Percentiles rank a stretch among this genome's conserved stretches.
These are phyloP conservation scores for Nyleta sp. DNA, from an alignment of 2,888 invertebrate genomes.

Conservation along the genomic window DNA sequence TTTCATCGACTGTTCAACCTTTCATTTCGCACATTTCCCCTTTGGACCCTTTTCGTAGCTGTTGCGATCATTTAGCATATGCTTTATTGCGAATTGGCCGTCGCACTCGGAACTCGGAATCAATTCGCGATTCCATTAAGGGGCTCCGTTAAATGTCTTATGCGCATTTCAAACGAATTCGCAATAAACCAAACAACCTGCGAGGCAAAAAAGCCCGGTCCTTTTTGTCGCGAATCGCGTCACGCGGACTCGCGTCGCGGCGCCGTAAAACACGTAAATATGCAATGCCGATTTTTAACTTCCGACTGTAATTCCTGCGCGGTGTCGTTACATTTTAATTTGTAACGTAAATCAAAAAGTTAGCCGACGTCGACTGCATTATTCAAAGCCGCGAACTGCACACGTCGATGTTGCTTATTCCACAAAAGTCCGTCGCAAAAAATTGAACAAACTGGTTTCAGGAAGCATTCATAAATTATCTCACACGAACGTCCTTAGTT, in stretches of 20 bases:
- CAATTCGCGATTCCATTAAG: not conserved
- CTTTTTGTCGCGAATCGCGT: constrained; percentile 6
- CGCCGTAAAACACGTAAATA: constrained; percentile 31
- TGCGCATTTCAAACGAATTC: constrained; percentile 31
- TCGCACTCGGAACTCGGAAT: not conserved
- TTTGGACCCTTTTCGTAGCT: no score
- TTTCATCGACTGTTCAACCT: no score
- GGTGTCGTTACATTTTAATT: constrained; percentile 35
- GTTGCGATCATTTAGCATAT: not conserved
- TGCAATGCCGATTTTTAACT: constrained; percentile 43
- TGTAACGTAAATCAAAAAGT: constrained; percentile 31
- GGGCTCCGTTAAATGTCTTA: not conserved
- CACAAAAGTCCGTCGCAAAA: no score
- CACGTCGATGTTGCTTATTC: constrained; percentile 38
- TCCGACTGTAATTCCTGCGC: constrained; percentile 14
- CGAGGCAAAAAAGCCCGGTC: not conserved
- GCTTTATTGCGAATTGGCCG: constrained; percentile 6
- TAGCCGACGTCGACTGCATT: constrained; percentile 3
- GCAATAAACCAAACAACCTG: constrained; percentile 23
- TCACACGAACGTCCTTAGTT: no score
- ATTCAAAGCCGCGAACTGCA: constrained; percentile 22
- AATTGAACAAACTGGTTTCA: no score
- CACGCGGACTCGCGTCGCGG: constrained; percentile 1
- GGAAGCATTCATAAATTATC: no score
- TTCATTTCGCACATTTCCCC: no score